phyloP scores from a whole-genome alignment of 2,113 vertebrate genomes.

The Vidua macroura region DNA sequence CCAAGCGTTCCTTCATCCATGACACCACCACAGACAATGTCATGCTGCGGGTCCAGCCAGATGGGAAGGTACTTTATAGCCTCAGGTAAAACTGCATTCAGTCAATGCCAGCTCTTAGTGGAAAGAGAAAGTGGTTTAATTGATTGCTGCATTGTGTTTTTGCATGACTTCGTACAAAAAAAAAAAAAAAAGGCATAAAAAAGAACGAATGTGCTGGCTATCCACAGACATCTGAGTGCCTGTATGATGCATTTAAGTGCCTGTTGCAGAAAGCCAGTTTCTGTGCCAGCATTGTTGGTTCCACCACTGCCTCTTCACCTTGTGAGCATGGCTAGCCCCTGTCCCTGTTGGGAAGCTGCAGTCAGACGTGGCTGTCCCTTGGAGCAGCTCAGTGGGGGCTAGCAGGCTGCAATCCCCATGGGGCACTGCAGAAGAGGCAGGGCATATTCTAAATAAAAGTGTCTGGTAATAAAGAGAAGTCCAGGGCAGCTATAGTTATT shows the following conservation, averaged over 20 bases:
- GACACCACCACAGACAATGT: slow-evolving; percentile 97
- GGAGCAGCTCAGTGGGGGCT: rapidly evolving
- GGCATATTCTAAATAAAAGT: not conserved
- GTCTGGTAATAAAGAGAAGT: not conserved
- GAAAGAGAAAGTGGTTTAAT: not conserved
- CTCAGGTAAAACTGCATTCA: slow-evolving; percentile 78
- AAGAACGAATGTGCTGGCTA: not conserved
- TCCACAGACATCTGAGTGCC: not conserved
- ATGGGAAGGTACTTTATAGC: slow-evolving; percentile 96
- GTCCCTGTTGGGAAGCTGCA: not conserved
- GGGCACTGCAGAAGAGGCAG: not conserved
- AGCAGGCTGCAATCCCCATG: rapidly evolving
- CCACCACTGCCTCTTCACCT: not conserved
- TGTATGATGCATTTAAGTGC: not conserved
- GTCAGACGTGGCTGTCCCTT: rapidly evolving
- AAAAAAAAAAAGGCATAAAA: not conserved
- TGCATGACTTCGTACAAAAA: not conserved
- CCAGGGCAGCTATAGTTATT: not conserved
- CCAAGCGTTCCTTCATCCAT: slow-evolving; percentile 96
- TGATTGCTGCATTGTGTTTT: not conserved
- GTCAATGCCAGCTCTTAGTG: not conserved
- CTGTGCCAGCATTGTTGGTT: not conserved
- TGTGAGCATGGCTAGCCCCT: not conserved
- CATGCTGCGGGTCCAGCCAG: slow-evolving; percentile 94
- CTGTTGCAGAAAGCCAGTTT: not conserved